Evolutionary conservation across 1,140 invertebrate species (phyloP), one percentile per base, ranked within the genome.

Genomic region (Zaprionus kolodkinae): DNA sequence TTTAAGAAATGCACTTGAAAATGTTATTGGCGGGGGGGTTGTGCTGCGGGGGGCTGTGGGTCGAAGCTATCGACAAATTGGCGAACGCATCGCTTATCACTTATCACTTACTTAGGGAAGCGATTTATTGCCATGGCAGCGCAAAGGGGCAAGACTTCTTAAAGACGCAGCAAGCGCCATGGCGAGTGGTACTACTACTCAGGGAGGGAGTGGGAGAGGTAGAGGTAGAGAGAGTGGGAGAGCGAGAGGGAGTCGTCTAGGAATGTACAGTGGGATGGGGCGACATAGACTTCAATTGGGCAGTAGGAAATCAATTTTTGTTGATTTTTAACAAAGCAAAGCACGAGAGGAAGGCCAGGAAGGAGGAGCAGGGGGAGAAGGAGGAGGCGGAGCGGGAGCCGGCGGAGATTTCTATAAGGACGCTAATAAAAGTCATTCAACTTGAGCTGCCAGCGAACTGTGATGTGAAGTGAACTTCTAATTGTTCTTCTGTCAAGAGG

Each of bases 281-380:
- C 21, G 21, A 30, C 27, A 59, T 27, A 61, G 38, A 57, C 57
- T 56, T 56, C 59, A 38, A 63, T 62, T 62, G 59, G 57, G 50
- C 43, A 69, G 27, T 52, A 71, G 72, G 72, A 71, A 71, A 75
- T 71, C 60, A 75, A 64, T 71, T 61, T 73, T 63, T 50, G 50
- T 35, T 35, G 59, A 70, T 48, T 74, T 74, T 43, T 11, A 63
- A 64, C 72, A 68, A 56, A 54, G 56, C 38, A 73, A 9, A 50
- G 6, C 45, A n/a, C 33, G 17, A 50, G 6, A 17, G 21, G 11
- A 30, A 1, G 15, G 12, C 21, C 21, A 21, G 21, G 21, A 21
- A 21, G 21, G 2, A 21, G n/a, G 25, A 30, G 17, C 10, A 38
- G 15, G 54, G 2, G 21, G 2, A 21, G 21, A 1, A 21, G 21